phyloP scores from a whole-genome alignment of 2,888 invertebrate genomes.

The Laspeyria flexula region DNA sequence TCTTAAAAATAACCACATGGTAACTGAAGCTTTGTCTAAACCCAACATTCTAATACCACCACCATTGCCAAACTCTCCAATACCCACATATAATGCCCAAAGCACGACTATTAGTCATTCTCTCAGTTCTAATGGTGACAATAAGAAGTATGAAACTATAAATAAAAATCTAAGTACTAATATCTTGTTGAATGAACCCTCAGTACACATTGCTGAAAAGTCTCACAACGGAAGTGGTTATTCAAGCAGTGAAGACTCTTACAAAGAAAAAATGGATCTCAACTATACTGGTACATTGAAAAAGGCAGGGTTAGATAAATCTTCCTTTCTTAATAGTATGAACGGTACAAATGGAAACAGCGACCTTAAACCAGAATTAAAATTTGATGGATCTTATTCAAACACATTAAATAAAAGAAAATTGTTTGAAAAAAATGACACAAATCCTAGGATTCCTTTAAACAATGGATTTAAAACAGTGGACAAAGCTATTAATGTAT shows the following conservation, averaged over 20 bases:
- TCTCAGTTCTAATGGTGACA: conserved; percentile 43
- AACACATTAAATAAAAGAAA: conserved; percentile 75
- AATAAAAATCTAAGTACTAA: conserved; percentile 54
- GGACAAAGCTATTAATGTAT: conserved; percentile 52
- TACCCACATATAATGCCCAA: conserved; percentile 68
- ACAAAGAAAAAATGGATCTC: conserved; percentile 65
- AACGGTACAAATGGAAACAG: conserved; percentile 50
- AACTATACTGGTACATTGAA: conserved; percentile 60
- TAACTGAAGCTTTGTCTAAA: conserved; percentile 45
- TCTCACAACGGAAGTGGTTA: conserved; percentile 60
- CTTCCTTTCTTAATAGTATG: conserved; percentile 63
- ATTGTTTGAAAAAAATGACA: conserved; percentile 69
- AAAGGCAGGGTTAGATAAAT: conserved; percentile 61
- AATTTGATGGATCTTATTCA: conserved; percentile 60
- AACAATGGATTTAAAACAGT: conserved; percentile 46
- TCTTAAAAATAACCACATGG: conserved; percentile 66
- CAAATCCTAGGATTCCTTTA: conserved; percentile 43
- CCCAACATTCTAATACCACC: conserved; percentile 67
- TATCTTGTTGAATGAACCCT: conserved; percentile 42
- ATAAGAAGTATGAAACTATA: conserved; percentile 54
- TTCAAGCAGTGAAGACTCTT: conserved; percentile 63
- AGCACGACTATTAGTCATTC: conserved; percentile 58
- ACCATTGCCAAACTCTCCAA: conserved; percentile 73
- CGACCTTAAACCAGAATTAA: conserved; percentile 59
- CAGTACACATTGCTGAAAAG: conserved; percentile 54